A percentile compares a stretch with the other conserved stretches of the same genome.
Conservation (phyloP, 2,113 vertebrate genomes). For the Menura novaehollandiae region DNA sequence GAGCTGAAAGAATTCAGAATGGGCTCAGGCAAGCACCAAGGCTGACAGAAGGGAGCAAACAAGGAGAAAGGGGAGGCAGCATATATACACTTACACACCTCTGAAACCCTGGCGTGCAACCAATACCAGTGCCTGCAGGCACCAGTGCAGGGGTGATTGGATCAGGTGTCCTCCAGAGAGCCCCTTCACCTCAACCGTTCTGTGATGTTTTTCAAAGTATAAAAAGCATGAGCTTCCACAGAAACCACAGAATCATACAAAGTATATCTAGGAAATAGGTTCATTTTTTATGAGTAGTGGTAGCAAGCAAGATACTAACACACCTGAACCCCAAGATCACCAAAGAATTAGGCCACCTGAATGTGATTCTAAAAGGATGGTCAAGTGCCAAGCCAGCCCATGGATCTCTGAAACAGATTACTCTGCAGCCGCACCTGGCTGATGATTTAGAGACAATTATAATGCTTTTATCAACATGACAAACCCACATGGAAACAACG, state of each 20-base stretch:
- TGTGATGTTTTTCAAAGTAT: neutral
- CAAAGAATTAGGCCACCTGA: neutral
- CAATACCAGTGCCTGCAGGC: neutral
- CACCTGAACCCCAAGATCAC: neutral
- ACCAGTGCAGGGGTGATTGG: neutral
- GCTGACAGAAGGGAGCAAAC: neutral
- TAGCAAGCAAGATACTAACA: neutral
- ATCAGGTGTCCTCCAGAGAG: neutral
- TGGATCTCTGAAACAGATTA: neutral
- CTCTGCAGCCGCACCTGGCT: neutral
- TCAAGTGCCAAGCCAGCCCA: neutral
- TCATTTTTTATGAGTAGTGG: neutral
- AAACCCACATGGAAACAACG: neutral
- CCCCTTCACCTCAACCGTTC: neutral
- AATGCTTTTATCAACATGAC: neutral
- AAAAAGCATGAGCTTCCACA: neutral
- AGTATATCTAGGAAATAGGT: neutral
- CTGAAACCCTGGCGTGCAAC: neutral
- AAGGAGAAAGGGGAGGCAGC: neutral
- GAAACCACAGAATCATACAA: neutral
- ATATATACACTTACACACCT: neutral
- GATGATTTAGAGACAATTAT: neutral
- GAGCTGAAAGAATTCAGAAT: neutral
- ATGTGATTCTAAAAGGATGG: neutral
- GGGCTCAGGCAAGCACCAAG: neutral